These are phyloP conservation scores for Phrynocephalus guinanensis DNA, from an alignment of 2,797 vertebrate species.

Conservation along the genomic window DNA sequence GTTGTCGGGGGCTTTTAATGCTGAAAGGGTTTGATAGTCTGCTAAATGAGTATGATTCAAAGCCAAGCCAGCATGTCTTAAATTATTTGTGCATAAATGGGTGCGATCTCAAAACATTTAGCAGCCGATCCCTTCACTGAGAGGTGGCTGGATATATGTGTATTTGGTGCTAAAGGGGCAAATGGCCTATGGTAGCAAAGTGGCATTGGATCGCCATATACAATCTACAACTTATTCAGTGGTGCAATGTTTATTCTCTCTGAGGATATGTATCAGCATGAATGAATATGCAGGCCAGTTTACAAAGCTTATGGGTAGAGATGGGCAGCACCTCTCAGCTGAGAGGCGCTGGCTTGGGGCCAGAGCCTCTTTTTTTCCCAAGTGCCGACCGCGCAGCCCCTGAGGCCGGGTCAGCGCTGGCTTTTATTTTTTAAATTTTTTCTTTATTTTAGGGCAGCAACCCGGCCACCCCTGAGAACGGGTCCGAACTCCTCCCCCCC, in stretches of 20 bases:
- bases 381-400: too few relatives aligned
- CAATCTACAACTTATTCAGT: background rate
- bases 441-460: too few relatives aligned
- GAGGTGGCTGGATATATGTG: background rate
- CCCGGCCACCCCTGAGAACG: too few relatives aligned
- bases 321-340: too few relatives aligned
- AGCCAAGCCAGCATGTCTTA: constrained; percentile 15
- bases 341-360: too few relatives aligned
- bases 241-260: background rate
- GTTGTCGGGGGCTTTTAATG: background rate
- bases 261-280: background rate
- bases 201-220: background rate
- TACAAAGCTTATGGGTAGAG: background rate
- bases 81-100: background rate
- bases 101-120: background rate
- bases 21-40: constrained; percentile 9
- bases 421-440: too few relatives aligned
- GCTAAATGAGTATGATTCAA: background rate
- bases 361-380: too few relatives aligned
- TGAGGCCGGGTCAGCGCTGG: too few relatives aligned
- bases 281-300: background rate
- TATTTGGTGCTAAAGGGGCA: background rate
- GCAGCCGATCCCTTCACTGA: background rate
- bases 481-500: too few relatives aligned
- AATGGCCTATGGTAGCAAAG: constrained; percentile 1